phyloP scores from a whole-genome alignment of 2,797 vertebrate genomes.

The Gouania willdenowi region DNA sequence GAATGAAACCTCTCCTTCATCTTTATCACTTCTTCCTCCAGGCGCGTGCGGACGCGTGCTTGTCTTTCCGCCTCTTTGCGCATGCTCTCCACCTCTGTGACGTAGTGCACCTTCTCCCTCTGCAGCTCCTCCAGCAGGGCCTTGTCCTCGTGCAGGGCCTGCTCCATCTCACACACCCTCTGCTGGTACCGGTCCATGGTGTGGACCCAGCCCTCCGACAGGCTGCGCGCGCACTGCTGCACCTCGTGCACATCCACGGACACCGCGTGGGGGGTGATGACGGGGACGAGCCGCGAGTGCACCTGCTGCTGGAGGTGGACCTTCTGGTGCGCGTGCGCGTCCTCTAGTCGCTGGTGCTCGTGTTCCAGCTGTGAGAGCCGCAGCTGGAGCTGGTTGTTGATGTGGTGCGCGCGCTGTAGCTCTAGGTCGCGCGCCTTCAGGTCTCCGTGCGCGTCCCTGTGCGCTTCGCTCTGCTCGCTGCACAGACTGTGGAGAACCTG shows the following conservation, averaged over 20 bases:
- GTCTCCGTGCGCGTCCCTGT: constrained; percentile 79
- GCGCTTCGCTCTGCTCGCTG: constrained; percentile 71
- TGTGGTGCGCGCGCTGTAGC: constrained; percentile 73
- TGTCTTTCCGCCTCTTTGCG: constrained; percentile 74
- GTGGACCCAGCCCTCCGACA: constrained; percentile 82
- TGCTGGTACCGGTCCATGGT: constrained; percentile 82
- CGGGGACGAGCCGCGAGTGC: constrained; percentile 47
- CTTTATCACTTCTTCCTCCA: constrained; percentile 80
- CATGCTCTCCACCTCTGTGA: constrained; percentile 76
- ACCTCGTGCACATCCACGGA: constrained; percentile 77
- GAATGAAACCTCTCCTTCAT: constrained; percentile 76
- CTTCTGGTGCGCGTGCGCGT: constrained; percentile 71
- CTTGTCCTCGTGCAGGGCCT: constrained; percentile 71
- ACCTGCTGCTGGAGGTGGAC: constrained; percentile 70
- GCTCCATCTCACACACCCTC: constrained; percentile 83
- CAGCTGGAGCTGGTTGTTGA: constrained; percentile 80
- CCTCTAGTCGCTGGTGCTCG: constrained; percentile 76
- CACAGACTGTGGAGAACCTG: constrained; percentile 71
- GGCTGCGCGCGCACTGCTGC: constrained; percentile 74
- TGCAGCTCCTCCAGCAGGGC: constrained; percentile 73
- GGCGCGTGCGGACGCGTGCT: constrained; percentile 69
- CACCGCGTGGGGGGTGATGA: constrained; percentile 48
- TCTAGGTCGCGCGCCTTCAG: constrained; percentile 73
- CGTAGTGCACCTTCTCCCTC: constrained; percentile 78
- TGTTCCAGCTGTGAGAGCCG: constrained; percentile 73